Percentiles rank a stretch among this genome's conserved stretches.
phyloP scores from a whole-genome alignment of 1,140 invertebrate genomes.

The Aphaenogaster floridana region DNA sequence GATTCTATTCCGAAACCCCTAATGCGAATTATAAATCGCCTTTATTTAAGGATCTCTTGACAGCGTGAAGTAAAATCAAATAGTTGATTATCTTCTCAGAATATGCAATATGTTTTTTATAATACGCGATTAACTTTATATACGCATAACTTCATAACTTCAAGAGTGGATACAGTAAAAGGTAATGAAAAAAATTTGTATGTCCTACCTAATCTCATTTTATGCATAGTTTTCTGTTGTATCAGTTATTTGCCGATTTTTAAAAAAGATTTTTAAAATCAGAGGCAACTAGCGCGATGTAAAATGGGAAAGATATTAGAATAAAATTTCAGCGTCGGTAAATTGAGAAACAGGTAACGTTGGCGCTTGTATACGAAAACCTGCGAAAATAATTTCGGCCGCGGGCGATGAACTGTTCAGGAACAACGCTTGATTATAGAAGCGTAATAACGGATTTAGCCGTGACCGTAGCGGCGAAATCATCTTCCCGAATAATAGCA shows the following conservation, averaged over 20 bases:
- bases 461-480: constrained; percentile 5
- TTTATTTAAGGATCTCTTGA: background rate
- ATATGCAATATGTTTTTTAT: background rate
- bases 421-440: constrained; percentile 36
- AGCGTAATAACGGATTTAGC: constrained; percentile 48
- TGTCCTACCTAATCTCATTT: background rate
- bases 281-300: background rate
- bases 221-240: background rate
- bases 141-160: background rate
- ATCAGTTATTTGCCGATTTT: background rate
- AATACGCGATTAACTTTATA: background rate
- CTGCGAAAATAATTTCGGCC: constrained; percentile 29
- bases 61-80: background rate
- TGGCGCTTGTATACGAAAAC: background rate
- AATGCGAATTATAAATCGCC: background rate
- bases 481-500: background rate
- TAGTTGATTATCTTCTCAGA: background rate
- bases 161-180: background rate
- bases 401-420: constrained; percentile 31
- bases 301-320: constrained; percentile 4
- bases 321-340: constrained; percentile 1
- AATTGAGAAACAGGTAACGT: background rate
- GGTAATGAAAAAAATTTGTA: background rate
- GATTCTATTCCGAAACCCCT: background rate
- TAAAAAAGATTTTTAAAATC: background rate